Base-by-base conservation (phyloP, 2,113 vertebrate species). In the Lampris incognitus region DNA sequence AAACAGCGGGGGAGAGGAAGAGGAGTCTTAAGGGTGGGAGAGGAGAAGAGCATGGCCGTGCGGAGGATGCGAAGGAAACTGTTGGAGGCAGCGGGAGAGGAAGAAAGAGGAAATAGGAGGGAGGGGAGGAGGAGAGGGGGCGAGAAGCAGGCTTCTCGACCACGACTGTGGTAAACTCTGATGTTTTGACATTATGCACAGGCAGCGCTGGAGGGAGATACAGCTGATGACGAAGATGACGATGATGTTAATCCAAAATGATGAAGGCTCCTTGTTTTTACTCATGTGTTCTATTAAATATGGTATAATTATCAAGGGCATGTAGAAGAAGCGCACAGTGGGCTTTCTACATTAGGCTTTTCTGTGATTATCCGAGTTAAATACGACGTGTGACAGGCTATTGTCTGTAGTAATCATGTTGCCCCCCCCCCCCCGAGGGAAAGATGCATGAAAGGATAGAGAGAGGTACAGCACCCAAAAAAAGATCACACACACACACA, bases 121-220 rank as follows among this genome's bases (percentile, higher is more conserved):
- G 10, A 8, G 24, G 39, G 36, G 8, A 38, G 39, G 56, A 3
- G 24, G 37, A 59, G 36, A 37, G 9, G 24, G 36, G n/a, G 3
- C 3, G 57, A 59, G 57, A 38, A 59, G 5, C 9, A 57, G 57
- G 57, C 1, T 24, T 6, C 7, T 24, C 24, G 24, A 24, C 24
- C 24, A 24, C 24, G 65, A 39, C 69, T 75, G 57, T 75, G 57
- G 78, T 10, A 49, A 76, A 87, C 73, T 81, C 82, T 87, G 85
- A 89, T 89, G 87, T 84, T 86, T 77, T 84, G 87, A 88, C 88
- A 89, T 74, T 5, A 4, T 46, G 7, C 7, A 6, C 64, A 78
- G 83, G 51, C 76, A 76, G 66, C 75, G 83, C 89, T 86, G 85
- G 46, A 77, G 85, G 85, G 77, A 80, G 79, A 76, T 59, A 54